Evolutionary conservation across 2,797 vertebrate species (phyloP).

Genomic region (Sebastes flavidus): DNA sequence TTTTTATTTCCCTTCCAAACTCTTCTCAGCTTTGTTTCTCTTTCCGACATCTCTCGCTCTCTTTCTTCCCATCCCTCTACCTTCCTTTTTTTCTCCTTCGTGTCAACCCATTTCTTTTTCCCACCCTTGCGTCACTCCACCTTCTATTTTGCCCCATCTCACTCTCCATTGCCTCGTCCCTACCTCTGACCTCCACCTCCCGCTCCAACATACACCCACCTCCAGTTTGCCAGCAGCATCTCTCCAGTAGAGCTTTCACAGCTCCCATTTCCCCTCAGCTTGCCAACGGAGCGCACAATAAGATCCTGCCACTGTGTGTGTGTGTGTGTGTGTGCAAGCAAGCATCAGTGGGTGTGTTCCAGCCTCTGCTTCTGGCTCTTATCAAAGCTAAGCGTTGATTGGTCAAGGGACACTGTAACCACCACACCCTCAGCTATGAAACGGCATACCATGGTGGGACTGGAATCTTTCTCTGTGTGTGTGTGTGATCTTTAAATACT

Average conservation of each 20-base stretch:
- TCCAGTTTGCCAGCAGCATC: conserved; percentile 61
- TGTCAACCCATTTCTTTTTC: not conserved
- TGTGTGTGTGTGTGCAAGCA: conserved; percentile 4
- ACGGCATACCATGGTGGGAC: conserved; percentile 52
- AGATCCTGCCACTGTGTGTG: conserved; percentile 31
- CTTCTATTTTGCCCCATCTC: conserved; percentile 4
- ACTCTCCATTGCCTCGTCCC: not conserved
- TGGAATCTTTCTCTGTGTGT: conserved; percentile 40
- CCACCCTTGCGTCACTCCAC: not conserved
- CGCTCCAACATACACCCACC: conserved; percentile 16
- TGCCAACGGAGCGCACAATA: conserved; percentile 54
- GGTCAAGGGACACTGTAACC: conserved; percentile 49
- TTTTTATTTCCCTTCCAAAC: conserved; percentile 19
- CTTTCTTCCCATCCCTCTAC: not conserved
- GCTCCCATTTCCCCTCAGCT: conserved; percentile 55
- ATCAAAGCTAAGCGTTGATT: conserved; percentile 75
- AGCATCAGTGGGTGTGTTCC: not conserved
- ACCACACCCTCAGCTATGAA: conserved; percentile 69
- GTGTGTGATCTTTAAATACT: conserved; percentile 11
- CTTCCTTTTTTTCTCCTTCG: not conserved
- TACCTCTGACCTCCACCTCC: conserved; percentile 32
- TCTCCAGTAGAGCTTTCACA: conserved; percentile 67
- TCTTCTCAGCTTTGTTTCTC: conserved; percentile 19
- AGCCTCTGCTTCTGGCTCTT: conserved; percentile 63
- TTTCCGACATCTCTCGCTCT: not conserved